A percentile compares a stretch with the other conserved stretches of the same genome.
Conservation (phyloP, 2,113 vertebrate genomes). For the Engystomops pustulosus region DNA sequence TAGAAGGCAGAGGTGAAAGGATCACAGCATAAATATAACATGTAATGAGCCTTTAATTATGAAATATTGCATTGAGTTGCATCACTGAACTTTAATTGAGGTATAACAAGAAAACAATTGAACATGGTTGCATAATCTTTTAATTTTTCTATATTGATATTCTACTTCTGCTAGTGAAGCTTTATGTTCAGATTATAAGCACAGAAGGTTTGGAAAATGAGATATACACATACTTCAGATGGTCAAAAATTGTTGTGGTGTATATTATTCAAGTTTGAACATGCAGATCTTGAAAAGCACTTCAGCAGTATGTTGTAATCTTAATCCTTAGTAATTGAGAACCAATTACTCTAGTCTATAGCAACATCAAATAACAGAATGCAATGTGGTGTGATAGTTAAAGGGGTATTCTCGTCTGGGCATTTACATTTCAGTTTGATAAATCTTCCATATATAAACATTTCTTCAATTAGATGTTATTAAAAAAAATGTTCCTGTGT, state of each 20-base stretch:
- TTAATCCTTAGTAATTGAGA: background rate
- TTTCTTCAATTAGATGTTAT: too few relatives aligned
- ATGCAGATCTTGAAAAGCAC: background rate
- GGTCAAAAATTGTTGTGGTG: background rate
- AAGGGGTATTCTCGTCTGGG: too few relatives aligned
- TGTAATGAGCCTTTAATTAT: background rate
- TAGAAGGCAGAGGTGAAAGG: background rate
- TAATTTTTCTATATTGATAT: background rate
- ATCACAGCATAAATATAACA: background rate
- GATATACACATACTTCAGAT: background rate
- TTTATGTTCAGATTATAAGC: background rate
- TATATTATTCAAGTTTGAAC: conserved; percentile 24
- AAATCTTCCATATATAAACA: too few relatives aligned
- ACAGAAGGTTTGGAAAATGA: background rate
- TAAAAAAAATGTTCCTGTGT: too few relatives aligned
- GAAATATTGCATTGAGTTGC: background rate
- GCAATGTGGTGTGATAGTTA: too few relatives aligned
- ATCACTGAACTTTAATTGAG: too few relatives aligned
- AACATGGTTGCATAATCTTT: background rate
- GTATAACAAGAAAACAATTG: background rate
- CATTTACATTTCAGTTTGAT: too few relatives aligned
- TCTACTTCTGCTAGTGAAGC: background rate
- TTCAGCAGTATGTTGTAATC: background rate
- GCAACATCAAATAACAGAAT: background rate
- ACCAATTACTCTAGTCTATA: background rate